Evolutionary conservation across 2,888 invertebrate genomes (phyloP).

Genomic region (Oeneis ivallda): DNA sequence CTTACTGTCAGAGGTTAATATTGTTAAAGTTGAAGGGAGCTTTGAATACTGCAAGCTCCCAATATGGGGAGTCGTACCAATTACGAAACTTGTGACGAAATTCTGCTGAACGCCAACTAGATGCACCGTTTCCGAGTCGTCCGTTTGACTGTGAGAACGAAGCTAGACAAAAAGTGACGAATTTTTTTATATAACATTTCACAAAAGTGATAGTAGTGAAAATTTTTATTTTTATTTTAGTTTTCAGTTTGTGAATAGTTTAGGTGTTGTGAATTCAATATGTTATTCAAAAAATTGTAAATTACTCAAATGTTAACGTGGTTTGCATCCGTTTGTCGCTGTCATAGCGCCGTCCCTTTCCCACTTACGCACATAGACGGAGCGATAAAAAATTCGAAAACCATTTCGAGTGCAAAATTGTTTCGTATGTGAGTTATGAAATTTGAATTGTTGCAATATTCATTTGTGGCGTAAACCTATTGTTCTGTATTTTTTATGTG

Average conservation of each 20-base stretch:
- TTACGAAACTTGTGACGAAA: neutral
- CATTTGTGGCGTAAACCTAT: no score
- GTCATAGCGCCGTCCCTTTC: slow-evolving; percentile 78
- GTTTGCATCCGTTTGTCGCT: slow-evolving; percentile 76
- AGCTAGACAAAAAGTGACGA: slow-evolving; percentile 58
- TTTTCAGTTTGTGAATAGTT: slow-evolving; percentile 52
- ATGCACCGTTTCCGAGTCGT: slow-evolving; percentile 45
- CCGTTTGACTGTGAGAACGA: slow-evolving; percentile 63
- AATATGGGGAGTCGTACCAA: neutral
- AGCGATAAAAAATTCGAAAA: no score
- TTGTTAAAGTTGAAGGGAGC: neutral
- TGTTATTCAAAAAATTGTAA: slow-evolving; percentile 63
- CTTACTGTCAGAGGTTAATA: neutral
- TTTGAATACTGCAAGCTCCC: neutral
- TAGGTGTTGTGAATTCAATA: slow-evolving; percentile 55
- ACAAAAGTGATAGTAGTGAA: slow-evolving; percentile 44
- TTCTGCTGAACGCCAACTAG: neutral
- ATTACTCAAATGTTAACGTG: slow-evolving; percentile 78
- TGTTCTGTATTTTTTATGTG: no score
- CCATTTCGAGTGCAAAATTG: no score
- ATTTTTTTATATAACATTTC: slow-evolving; percentile 50
- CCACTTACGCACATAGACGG: slow-evolving; percentile 78
- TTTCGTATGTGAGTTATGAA: no score
- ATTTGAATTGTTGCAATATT: no score
- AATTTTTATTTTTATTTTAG: slow-evolving; percentile 51